Conservation (phyloP, 2,888 invertebrate species). For the Endotricha flammealis region DNA sequence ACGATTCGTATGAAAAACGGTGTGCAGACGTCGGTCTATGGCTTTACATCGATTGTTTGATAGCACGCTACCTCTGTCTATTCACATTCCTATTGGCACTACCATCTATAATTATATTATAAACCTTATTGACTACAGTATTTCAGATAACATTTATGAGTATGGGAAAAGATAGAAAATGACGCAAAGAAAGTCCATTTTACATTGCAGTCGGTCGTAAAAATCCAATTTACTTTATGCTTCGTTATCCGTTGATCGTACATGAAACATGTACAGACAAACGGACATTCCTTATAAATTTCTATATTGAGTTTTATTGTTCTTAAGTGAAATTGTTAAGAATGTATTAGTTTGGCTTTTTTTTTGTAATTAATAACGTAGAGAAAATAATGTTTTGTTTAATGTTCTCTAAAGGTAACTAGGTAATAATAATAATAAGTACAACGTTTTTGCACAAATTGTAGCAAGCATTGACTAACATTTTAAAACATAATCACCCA, state of each 20-base stretch:
- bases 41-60: not conserved
- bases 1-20: too few relatives aligned
- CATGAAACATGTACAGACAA: conserved; percentile 9
- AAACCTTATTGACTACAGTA: conserved; percentile 4
- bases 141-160: not conserved
- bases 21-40: too few relatives aligned
- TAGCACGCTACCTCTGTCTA: not conserved
- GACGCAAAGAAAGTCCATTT: conserved; percentile 8
- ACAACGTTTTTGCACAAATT: too few relatives aligned
- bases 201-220: conserved; percentile 15
- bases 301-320: conserved; percentile 10
- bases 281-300: conserved; percentile 7
- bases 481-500: too few relatives aligned
- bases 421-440: too few relatives aligned
- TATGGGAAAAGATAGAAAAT: conserved; percentile 8
- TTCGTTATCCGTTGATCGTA: conserved; percentile 15
- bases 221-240: conserved; percentile 17
- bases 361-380: not conserved
- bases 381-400: too few relatives aligned
- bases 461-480: too few relatives aligned
- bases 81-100: not conserved
- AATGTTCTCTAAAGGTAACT: too few relatives aligned
- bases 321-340: conserved; percentile 11
- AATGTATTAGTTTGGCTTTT: not conserved
- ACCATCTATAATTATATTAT: conserved; percentile 8